phyloP scores from a whole-genome alignment of 1,140 invertebrate genomes.

The Conus betulinus region DNA sequence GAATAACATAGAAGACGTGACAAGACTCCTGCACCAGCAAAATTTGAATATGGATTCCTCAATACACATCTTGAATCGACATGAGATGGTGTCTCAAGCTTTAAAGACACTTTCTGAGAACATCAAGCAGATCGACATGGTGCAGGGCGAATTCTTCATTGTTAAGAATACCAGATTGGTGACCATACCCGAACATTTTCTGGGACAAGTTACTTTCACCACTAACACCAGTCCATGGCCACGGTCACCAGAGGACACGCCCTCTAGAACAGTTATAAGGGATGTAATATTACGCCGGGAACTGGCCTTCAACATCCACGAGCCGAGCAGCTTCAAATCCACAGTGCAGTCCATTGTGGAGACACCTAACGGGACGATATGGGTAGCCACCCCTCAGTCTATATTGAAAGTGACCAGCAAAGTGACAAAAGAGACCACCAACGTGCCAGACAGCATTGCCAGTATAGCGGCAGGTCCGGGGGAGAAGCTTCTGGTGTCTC shows the following conservation, averaged over 20 bases:
- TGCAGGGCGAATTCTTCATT: slow-evolving; percentile 31
- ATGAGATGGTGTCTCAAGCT: not conserved
- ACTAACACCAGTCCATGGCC: not conserved
- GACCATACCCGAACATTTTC: slow-evolving; percentile 23
- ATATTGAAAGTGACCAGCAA: slow-evolving; percentile 23
- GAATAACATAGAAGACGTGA: slow-evolving; percentile 24
- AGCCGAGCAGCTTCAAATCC: slow-evolving; percentile 29
- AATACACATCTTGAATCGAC: not conserved
- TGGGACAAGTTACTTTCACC: slow-evolving; percentile 19
- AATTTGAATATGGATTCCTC: not conserved
- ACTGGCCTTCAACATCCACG: slow-evolving; percentile 38
- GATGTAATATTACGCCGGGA: slow-evolving; percentile 27
- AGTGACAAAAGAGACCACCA: slow-evolving; percentile 8
- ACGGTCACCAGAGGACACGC: too few species aligned
- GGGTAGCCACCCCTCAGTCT: slow-evolving; percentile 36
- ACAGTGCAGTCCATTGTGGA: slow-evolving; percentile 33
- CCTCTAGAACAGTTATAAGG: not conserved
- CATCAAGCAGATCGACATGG: not conserved
- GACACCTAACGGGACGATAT: slow-evolving; percentile 7
- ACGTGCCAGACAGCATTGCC: slow-evolving; percentile 29
- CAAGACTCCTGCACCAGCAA: not conserved
- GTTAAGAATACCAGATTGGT: slow-evolving; percentile 15
- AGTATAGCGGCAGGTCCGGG: slow-evolving; percentile 24
- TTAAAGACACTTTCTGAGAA: not conserved
- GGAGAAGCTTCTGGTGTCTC: slow-evolving; percentile 36